Conservation (phyloP, 1,140 invertebrate genomes). For the Anagrus nilaparvatae region DNA sequence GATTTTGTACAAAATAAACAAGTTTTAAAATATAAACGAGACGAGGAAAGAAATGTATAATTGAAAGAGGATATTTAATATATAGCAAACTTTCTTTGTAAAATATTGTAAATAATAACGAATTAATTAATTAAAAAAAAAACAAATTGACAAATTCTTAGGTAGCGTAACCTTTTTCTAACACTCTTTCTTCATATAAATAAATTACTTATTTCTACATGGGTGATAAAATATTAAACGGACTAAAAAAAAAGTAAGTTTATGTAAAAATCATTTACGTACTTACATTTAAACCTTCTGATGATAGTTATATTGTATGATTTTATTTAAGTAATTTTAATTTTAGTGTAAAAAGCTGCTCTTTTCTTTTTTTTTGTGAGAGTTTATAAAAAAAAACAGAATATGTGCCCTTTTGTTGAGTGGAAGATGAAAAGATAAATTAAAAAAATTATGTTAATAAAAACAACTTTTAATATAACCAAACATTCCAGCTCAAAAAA, state of each 20-base stretch:
- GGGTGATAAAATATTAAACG: slow-evolving; percentile 18
- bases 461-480: too few relatives aligned
- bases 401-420: background rate
- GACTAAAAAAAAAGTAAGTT: slow-evolving; percentile 19
- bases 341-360: slow-evolving; percentile 5
- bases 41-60: slow-evolving; percentile 26
- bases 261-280: slow-evolving; percentile 13
- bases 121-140: too few relatives aligned
- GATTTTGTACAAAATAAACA: slow-evolving; percentile 31
- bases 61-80: slow-evolving; percentile 33
- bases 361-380: slow-evolving; percentile 4
- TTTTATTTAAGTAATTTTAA: too few relatives aligned
- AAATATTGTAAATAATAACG: slow-evolving; percentile 44
- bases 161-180: slow-evolving; percentile 28
- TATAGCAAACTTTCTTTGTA: slow-evolving; percentile 40
- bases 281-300: slow-evolving; percentile 14
- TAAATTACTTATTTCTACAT: slow-evolving; percentile 28
- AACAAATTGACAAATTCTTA: slow-evolving; percentile 40
- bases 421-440: slow-evolving; percentile 9
- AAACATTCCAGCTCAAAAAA: slow-evolving; percentile 37
- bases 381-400: background rate
- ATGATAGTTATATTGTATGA: slow-evolving; percentile 3
- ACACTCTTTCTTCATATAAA: slow-evolving; percentile 28
- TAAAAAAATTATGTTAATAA: too few relatives aligned
- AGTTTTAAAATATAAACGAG: slow-evolving; percentile 17